Percentiles rank a stretch among this genome's conserved stretches.
Evolutionary conservation across 2,888 invertebrate species (phyloP).

Genomic region (Aleiodes alternator): DNA sequence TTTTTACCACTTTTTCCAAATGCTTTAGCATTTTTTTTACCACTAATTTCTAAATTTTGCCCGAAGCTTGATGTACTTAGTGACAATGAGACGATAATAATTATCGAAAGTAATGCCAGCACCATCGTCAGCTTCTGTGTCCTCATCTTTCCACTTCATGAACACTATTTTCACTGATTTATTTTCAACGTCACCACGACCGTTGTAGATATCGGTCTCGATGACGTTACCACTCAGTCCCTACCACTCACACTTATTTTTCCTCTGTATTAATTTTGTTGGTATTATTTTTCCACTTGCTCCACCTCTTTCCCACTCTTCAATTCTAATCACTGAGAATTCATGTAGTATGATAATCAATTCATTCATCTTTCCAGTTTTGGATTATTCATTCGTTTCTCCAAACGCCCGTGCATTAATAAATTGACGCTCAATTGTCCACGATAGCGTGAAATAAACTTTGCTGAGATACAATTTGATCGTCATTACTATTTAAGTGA

Average conservation of each 20-base stretch:
- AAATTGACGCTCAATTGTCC: constrained; percentile 35
- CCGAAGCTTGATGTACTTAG: constrained; percentile 6
- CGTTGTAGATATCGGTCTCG: constrained; percentile 32
- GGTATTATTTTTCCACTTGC: background rate
- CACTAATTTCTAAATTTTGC: background rate
- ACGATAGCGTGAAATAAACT: constrained; percentile 18
- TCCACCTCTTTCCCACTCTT: background rate
- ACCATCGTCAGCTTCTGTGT: constrained; percentile 61
- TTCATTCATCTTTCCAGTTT: background rate
- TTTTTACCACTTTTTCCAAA: constrained; percentile 53
- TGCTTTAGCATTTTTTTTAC: constrained; percentile 43
- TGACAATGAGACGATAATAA: background rate
- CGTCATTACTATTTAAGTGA: constrained; percentile 25
- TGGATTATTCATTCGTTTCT: background rate
- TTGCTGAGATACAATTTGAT: constrained; percentile 23
- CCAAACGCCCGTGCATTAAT: constrained; percentile 36
- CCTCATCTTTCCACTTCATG: constrained; percentile 67
- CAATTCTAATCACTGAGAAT: too few species aligned
- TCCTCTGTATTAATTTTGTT: constrained; percentile 13
- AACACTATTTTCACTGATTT: constrained; percentile 61
- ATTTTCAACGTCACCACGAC: constrained; percentile 47
- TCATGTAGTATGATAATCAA: too few species aligned
- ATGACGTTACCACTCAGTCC: constrained; percentile 32
- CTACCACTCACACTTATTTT: constrained; percentile 33
- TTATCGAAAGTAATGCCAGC: constrained; percentile 37